Conservation (phyloP, 2,113 vertebrate genomes). For the Ophthalmolycus amberensis region DNA sequence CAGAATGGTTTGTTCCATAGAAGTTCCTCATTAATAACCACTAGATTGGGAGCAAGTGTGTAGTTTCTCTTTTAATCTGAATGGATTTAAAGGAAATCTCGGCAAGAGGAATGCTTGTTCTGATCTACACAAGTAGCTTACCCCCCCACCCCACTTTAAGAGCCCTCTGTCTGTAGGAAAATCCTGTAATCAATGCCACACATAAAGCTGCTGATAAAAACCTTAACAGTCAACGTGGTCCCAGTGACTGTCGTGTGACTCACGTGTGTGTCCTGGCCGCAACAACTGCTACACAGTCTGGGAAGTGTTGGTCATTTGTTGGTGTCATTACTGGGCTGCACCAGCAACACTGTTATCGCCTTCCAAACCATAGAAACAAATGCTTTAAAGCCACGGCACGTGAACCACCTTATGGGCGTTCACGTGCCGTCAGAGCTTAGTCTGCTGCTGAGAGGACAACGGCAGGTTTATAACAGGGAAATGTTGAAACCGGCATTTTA, state of each 20-base stretch:
- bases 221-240: conserved; percentile 25
- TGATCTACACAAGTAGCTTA: conserved; percentile 58
- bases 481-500: conserved; percentile 5
- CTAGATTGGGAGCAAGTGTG: not conserved
- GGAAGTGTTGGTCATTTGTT: conserved; percentile 1
- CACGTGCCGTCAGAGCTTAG: conserved; percentile 11
- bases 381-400: not conserved
- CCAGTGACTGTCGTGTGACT: conserved; percentile 71
- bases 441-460: not conserved
- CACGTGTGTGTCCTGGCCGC: not conserved
- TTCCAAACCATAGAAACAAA: not conserved
- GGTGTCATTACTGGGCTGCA: not conserved
- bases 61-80: conserved; percentile 20
- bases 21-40: not conserved
- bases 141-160: conserved; percentile 4
- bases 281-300: not conserved
- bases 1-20: not conserved
- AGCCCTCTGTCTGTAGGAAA: conserved; percentile 17
- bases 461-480: not conserved
- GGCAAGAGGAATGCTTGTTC: conserved; percentile 39
- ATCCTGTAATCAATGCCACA: conserved; percentile 40
- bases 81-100: conserved; percentile 1
- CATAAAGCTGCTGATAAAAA: conserved; percentile 19
- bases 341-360: not conserved
- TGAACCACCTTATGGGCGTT: not conserved